A percentile compares a stretch with the other conserved stretches of the same genome.
Evolutionary conservation across 2,797 vertebrate species (phyloP).

Genomic region (Manis javanica): DNA sequence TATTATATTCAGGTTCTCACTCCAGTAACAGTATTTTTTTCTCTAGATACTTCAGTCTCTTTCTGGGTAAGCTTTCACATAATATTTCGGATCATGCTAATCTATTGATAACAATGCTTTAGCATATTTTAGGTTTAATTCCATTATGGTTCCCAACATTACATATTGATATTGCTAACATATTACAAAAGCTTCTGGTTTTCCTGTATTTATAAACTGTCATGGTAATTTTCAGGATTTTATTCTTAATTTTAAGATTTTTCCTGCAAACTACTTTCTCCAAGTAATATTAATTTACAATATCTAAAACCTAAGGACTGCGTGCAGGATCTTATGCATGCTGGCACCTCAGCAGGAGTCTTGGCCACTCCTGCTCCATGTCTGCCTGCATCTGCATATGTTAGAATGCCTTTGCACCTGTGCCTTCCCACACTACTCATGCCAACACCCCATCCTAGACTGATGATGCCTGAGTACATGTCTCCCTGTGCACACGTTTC

Average conservation of each 20-base stretch:
- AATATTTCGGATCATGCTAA: background rate
- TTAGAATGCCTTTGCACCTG: no score
- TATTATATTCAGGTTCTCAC: background rate
- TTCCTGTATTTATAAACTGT: background rate
- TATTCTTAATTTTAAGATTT: background rate
- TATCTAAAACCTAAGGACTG: background rate
- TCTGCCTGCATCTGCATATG: no score
- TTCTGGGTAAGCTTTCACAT: background rate
- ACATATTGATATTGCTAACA: background rate
- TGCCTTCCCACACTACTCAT: no score
- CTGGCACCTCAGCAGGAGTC: no score
- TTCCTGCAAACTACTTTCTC: background rate
- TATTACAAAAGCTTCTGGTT: background rate
- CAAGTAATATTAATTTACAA: background rate
- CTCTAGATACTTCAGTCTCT: background rate
- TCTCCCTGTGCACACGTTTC: no score
- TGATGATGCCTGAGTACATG: no score
- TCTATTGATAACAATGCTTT: background rate
- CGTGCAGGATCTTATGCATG: no score
- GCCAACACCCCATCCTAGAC: no score
- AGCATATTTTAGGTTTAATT: background rate
- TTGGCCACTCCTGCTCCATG: no score
- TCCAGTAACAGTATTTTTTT: background rate
- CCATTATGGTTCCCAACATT: background rate
- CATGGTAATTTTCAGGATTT: background rate